Conservation (phyloP, 92 coral and sea anemone species). For the Umimayanthus chanpuru region DNA sequence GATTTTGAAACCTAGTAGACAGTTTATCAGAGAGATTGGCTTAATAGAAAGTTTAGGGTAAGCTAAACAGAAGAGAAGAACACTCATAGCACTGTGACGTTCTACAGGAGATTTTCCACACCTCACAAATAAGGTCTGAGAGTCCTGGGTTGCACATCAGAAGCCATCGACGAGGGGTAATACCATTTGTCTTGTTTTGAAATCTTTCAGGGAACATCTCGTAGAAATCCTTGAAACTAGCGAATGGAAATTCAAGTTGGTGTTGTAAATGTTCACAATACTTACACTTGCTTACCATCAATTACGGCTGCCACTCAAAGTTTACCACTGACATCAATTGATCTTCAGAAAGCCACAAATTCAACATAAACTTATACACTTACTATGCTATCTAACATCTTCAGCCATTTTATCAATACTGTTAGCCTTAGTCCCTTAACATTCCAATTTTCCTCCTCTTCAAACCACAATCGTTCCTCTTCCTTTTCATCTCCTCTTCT, state of each 20-base stretch:
- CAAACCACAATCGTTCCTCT: no score
- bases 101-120: constrained; percentile 15
- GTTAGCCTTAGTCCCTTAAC: no score
- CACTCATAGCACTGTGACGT: background rate
- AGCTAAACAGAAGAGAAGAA: no score
- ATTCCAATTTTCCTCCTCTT: no score
- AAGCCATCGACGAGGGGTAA: constrained; percentile 99
- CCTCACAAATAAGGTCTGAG: constrained; percentile 97
- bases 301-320: background rate
- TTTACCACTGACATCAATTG: background rate
- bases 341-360: background rate
- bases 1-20: no score
- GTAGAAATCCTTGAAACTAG: constrained; percentile 90
- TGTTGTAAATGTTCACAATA: background rate
- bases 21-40: no score
- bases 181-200: constrained; percentile 99
- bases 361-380: background rate
- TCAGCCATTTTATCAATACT: no score
- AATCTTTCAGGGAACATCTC: constrained; percentile 96
- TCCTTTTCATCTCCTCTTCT: no score
- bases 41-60: no score
- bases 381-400: no score
- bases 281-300: background rate
- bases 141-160: constrained; percentile 93
- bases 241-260: background rate